phyloP scores from a whole-genome alignment of 2,888 invertebrate species.

The Fissipunctia ypsillon region DNA sequence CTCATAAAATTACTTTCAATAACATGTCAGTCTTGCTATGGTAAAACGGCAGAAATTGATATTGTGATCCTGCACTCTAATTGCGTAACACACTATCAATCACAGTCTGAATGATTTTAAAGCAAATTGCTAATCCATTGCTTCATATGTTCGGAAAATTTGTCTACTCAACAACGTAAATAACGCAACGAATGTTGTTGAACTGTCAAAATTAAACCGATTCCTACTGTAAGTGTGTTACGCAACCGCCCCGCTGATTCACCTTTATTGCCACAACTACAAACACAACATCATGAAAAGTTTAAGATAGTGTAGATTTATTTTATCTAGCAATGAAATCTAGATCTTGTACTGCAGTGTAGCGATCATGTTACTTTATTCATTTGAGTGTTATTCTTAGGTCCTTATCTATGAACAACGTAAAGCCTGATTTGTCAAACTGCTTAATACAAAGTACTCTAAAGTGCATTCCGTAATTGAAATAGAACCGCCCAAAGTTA shows the following conservation, averaged over 20 bases:
- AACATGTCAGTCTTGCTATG: neutral
- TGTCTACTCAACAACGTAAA: too few species aligned
- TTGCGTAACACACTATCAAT: too few species aligned
- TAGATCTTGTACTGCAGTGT: constrained; percentile 50
- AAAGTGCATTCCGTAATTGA: constrained; percentile 51
- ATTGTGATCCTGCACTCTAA: neutral
- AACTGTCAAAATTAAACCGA: too few species aligned
- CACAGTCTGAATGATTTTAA: too few species aligned
- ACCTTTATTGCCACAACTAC: constrained; percentile 18
- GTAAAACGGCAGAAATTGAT: constrained; percentile 15
- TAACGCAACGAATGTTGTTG: too few species aligned
- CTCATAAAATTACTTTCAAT: neutral
- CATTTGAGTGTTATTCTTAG: constrained; percentile 51
- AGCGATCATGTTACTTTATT: constrained; percentile 63
- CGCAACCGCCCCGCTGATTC: too few species aligned
- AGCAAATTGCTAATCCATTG: too few species aligned
- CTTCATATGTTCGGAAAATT: too few species aligned
- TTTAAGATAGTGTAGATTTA: constrained; percentile 43
- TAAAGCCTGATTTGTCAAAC: constrained; percentile 54
- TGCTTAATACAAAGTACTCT: constrained; percentile 18
- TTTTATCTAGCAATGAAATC: constrained; percentile 63
- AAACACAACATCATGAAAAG: constrained; percentile 38
- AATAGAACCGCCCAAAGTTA: constrained; percentile 42
- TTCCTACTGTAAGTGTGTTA: too few species aligned
- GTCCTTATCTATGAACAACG: constrained; percentile 45